Conservation (phyloP, 2,113 vertebrate species). For the Lagenorhynchus albirostris region DNA sequence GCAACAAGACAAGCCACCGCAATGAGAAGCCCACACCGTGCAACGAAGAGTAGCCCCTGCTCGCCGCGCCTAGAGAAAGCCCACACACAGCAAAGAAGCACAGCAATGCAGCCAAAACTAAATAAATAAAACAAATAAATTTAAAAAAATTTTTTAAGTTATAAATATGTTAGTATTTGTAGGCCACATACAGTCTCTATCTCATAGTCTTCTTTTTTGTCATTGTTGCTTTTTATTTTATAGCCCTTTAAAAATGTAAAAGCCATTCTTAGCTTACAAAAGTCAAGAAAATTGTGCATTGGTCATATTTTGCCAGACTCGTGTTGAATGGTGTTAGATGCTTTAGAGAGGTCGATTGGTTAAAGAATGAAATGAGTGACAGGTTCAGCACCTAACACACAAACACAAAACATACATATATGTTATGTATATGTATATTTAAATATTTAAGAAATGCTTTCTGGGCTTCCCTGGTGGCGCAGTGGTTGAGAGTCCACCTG, state of each 20-base stretch:
- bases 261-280: neutral
- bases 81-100: too few species aligned
- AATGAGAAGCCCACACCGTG: too few species aligned
- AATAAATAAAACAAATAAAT: too few species aligned
- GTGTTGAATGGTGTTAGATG: neutral
- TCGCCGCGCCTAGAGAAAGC: too few species aligned
- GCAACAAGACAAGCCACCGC: too few species aligned
- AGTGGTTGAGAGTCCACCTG: too few species aligned
- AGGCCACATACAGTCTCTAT: neutral
- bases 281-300: neutral
- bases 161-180: neutral
- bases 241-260: neutral
- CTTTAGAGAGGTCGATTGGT: neutral
- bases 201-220: neutral
- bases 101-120: too few species aligned
- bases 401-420: neutral
- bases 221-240: neutral
- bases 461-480: too few species aligned
- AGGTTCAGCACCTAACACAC: neutral
- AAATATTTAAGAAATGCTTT: constrained; percentile 31
- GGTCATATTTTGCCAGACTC: neutral
- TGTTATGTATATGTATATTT: neutral
- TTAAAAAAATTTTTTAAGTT: too few species aligned
- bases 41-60: too few species aligned
- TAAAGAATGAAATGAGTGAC: neutral